Evolutionary conservation across 92 coral and sea anemone genomes (phyloP), one percentile per base, ranked within the genome.

Genomic region (Phenganax subtilis): DNA sequence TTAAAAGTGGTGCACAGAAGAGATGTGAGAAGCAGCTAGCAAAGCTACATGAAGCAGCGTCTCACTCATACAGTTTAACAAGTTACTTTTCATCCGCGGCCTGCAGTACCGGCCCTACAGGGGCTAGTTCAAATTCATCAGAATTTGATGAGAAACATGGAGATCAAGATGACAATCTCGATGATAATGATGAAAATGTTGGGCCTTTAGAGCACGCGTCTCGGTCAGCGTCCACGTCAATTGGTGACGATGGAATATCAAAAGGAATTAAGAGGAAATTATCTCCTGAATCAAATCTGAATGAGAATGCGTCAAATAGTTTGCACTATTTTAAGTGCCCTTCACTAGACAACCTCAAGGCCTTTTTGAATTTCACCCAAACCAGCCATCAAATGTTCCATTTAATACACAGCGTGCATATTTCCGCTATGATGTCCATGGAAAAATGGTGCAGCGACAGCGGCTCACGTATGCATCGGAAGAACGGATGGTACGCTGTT

Each of bases 1-100:
- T 65, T 65, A 65, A 65, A 65, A 65, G 71, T 65, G 71, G 71
- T 65, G 71, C 71, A 65, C 71, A 65, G 71, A 65, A 65, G 31
- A 65, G 71, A 17, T 28, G 71, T 65, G 71, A 65, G 31, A 17
- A 17, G 71, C 6, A 65, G 3, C 30, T 65, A 12, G 71, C 71
- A 65, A 65, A 65, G 71, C 71, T 65, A 44, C 71, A 65, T 17
- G 71, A 65, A 65, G 71, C 27, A 44, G 71, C 71, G 31, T 10
- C 71, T 17, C 28, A 65, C 25, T 65, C 71, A 17, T 65, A 65
- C 71, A 65, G 71, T 65, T 65, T 65, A 65, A 17, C 11, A 12
- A 3, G 15, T 14, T 59, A 59, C 3, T 14, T 12, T 14, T 59
- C 25, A 14, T 12, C 16, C 65, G 25, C 16, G 7, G 25, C 47